Conservation (phyloP, 2,113 vertebrate genomes). For the human (Homo sapiens) region DNA sequence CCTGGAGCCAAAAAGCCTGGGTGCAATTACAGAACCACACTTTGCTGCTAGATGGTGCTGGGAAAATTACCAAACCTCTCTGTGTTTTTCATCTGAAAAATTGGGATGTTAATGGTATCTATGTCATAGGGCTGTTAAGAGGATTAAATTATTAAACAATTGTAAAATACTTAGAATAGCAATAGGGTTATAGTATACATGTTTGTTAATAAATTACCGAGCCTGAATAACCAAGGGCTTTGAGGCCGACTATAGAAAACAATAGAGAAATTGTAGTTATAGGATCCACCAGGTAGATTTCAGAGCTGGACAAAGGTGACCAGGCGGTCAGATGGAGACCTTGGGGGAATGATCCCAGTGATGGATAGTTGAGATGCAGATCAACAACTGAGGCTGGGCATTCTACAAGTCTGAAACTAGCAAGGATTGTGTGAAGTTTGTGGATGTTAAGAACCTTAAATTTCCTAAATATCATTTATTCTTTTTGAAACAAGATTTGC, state of each 20-base stretch:
- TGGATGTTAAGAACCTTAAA: background rate
- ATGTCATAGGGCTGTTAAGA: background rate
- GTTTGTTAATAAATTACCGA: background rate
- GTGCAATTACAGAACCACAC: background rate
- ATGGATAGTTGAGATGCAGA: background rate
- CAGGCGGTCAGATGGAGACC: background rate
- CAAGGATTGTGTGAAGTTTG: background rate
- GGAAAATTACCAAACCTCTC: background rate
- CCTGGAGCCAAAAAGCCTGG: background rate
- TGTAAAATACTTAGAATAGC: background rate
- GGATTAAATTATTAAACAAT: background rate
- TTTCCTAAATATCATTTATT: slow-evolving; percentile 72
- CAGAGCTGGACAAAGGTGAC: background rate
- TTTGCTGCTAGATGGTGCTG: background rate
- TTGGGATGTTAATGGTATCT: background rate
- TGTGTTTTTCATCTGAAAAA: background rate
- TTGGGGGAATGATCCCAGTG: background rate
- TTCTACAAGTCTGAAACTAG: background rate
- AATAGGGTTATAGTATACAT: background rate
- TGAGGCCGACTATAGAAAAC: background rate
- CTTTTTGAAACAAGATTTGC: slow-evolving; percentile 69
- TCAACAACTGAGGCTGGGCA: background rate
- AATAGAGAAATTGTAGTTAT: background rate
- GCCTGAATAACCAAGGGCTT: background rate
- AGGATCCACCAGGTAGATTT: background rate